Percentiles rank a stretch among this genome's conserved stretches.
phyloP scores from a whole-genome alignment of 2,888 invertebrate species.

The Cantharis lateralis region DNA sequence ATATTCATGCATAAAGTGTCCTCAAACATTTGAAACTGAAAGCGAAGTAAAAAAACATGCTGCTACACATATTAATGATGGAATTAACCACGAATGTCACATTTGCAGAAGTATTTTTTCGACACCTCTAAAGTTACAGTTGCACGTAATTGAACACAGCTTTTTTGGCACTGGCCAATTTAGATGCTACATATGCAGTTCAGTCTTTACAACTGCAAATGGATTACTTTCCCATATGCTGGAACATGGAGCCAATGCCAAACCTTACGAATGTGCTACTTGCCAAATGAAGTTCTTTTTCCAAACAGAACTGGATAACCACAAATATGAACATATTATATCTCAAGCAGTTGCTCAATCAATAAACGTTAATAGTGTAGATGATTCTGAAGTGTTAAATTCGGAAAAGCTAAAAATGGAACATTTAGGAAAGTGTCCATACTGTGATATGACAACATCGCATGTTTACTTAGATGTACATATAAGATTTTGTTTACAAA shows the following conservation, averaged over 20 bases:
- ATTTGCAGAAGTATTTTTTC: slow-evolving; percentile 79
- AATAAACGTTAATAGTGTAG: slow-evolving; percentile 6
- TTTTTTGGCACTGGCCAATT: slow-evolving; percentile 85
- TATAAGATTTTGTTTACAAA: slow-evolving; percentile 14
- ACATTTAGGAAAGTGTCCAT: slow-evolving; percentile 11
- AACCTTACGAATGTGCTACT: slow-evolving; percentile 84
- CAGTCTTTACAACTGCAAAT: slow-evolving; percentile 81
- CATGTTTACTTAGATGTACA: slow-evolving; percentile 16
- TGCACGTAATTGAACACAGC: slow-evolving; percentile 90
- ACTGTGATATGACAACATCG: slow-evolving; percentile 17
- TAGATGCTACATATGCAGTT: slow-evolving; percentile 87
- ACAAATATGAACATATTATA: slow-evolving; percentile 55
- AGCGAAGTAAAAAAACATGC: slow-evolving; percentile 46
- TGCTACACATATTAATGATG: slow-evolving; percentile 14
- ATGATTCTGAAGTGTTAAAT: not conserved
- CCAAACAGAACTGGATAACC: slow-evolving; percentile 89
- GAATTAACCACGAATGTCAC: slow-evolving; percentile 49
- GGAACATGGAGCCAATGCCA: slow-evolving; percentile 78
- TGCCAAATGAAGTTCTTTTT: slow-evolving; percentile 90
- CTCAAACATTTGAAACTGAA: slow-evolving; percentile 66
- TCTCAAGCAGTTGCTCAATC: slow-evolving; percentile 8
- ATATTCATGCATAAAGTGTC: slow-evolving; percentile 71
- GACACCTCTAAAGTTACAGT: slow-evolving; percentile 80
- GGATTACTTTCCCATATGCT: slow-evolving; percentile 81
- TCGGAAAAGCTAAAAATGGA: slow-evolving; percentile 6